Percentiles rank a stretch among this genome's conserved stretches.
Conservation (phyloP, 2,888 invertebrate genomes). For the Sipha maydis region DNA sequence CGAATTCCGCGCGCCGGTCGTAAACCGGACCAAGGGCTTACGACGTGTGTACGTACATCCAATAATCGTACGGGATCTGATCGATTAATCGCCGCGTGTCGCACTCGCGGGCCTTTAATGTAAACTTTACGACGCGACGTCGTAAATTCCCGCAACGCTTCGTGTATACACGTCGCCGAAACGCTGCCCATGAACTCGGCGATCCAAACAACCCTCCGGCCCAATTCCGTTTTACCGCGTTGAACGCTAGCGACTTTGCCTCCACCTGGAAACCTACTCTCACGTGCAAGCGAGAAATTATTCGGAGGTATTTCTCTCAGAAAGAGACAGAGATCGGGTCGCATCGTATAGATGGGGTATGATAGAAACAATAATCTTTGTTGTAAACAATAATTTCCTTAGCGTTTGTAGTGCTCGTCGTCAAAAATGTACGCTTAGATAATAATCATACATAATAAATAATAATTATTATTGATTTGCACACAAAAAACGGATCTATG, state of each 20-base stretch:
- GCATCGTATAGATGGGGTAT: not conserved
- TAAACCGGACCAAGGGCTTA: not conserved
- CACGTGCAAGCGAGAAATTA: too few relatives aligned
- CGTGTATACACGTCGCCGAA: not conserved
- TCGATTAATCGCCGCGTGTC: slow-evolving; percentile 47
- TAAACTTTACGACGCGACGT: slow-evolving; percentile 38
- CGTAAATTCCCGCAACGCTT: not conserved
- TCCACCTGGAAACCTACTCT: too few relatives aligned
- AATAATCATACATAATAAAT: too few relatives aligned
- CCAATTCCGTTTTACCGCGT: not conserved
- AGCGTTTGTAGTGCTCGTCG: too few relatives aligned
- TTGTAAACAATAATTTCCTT: too few relatives aligned
- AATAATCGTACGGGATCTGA: not conserved
- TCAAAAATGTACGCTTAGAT: too few relatives aligned
- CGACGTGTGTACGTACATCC: not conserved
- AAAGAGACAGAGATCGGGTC: not conserved
- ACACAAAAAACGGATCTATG: too few relatives aligned
- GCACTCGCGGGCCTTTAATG: slow-evolving; percentile 28
- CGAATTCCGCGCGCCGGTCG: slow-evolving; percentile 21
- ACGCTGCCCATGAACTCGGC: too few relatives aligned
- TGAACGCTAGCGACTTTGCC: not conserved
- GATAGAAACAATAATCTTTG: too few relatives aligned
- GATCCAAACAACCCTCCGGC: not conserved
- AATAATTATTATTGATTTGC: too few relatives aligned
- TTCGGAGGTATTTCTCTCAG: too few relatives aligned